These are phyloP conservation scores for Steromphala cineraria DNA, from an alignment of 2,888 invertebrate genomes.

Conservation along the genomic window DNA sequence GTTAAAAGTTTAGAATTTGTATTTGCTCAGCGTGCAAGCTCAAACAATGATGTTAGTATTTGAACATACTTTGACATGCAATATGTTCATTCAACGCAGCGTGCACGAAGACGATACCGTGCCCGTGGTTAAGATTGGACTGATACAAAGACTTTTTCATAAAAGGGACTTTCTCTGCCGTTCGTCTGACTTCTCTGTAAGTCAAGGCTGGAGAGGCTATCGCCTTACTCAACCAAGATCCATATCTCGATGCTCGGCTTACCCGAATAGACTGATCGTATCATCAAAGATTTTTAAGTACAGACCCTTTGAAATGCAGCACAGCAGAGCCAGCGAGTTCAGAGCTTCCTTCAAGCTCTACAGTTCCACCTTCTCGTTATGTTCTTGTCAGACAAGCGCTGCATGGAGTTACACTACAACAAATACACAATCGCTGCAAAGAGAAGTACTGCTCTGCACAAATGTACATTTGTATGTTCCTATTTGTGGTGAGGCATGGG, in stretches of 20 bases:
- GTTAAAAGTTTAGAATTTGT: too few species aligned
- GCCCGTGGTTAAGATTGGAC: neutral
- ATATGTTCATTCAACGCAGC: neutral
- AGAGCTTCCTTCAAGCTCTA: too few species aligned
- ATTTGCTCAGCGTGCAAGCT: too few species aligned
- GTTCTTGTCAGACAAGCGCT: too few species aligned
- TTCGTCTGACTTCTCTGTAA: neutral
- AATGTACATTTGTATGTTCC: too few species aligned
- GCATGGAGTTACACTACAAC: too few species aligned
- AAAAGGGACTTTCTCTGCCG: neutral
- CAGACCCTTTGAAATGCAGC: neutral
- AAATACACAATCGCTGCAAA: too few species aligned
- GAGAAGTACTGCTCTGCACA: too few species aligned
- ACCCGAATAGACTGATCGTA: neutral
- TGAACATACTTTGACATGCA: neutral
- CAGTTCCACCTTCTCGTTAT: too few species aligned
- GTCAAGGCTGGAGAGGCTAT: neutral
- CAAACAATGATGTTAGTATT: neutral
- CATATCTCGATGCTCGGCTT: slow-evolving; percentile 3
- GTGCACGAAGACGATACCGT: neutral
- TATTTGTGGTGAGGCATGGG: too few species aligned
- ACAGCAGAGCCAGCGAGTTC: neutral
- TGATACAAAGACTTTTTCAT: neutral
- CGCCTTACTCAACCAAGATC: neutral
- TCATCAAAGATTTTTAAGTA: slow-evolving; percentile 6